Percentiles rank a stretch among this genome's conserved stretches.
These are phyloP conservation scores for Sciaenops ocellatus DNA, from an alignment of 2,797 vertebrate species.

Conservation along the genomic window DNA sequence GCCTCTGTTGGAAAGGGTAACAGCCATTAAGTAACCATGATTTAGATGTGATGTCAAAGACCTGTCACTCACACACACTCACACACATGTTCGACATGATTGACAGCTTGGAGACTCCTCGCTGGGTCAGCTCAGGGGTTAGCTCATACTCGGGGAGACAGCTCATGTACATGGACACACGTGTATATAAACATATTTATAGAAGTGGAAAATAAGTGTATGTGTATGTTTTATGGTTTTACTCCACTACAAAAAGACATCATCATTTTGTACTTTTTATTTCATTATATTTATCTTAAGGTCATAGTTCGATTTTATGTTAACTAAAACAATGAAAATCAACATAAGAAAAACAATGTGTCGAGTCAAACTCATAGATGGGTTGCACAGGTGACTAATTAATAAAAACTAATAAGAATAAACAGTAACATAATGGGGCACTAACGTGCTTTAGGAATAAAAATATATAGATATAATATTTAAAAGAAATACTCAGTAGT, in stretches of 20 bases:
- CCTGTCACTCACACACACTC: conserved; percentile 42
- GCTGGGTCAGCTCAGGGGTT: conserved; percentile 38
- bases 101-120: conserved; percentile 51
- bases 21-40: conserved; percentile 60
- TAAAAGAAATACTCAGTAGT: too few relatives aligned
- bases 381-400: not conserved
- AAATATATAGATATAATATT: not conserved
- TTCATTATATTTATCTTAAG: conserved; percentile 1
- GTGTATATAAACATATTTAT: not conserved
- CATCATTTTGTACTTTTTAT: not conserved
- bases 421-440: not conserved
- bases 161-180: conserved; percentile 3
- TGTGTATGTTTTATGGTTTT: not conserved
- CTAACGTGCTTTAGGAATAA: not conserved
- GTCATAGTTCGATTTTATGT: not conserved
- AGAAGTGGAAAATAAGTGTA: not conserved
- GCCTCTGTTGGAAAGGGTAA: conserved; percentile 37
- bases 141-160: conserved; percentile 17
- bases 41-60: conserved; percentile 61
- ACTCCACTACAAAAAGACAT: not conserved
- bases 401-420: not conserved
- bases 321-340: not conserved
- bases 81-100: conserved; percentile 22
- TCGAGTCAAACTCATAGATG: not conserved
- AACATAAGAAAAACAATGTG: not conserved